Base-by-base conservation (phyloP, 2,888 invertebrate species). In the Pachydiplax longipennis region DNA sequence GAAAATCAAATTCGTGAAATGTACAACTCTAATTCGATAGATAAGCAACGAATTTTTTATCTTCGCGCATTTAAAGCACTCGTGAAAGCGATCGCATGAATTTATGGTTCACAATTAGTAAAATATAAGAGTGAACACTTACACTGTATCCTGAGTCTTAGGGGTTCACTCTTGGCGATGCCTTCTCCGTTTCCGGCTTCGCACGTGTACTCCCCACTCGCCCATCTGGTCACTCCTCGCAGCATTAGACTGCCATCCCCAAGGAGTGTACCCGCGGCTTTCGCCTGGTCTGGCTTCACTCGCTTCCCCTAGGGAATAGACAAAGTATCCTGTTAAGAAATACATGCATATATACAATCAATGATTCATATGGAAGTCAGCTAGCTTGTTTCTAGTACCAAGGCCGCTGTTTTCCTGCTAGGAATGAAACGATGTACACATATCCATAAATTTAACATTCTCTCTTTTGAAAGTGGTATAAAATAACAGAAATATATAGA, bases 111-210 rank as follows among this genome's bases (percentile, higher is more conserved):
- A 53, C 18, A 44, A 44, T 44, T 8, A 10, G 44, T 44, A 48
- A 58, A 44, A 10, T 4, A 44, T 44, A 10, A 10, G 44, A 44
- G 6, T 8, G 22, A 61, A 53, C 91, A 96, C 97, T 97, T 95
- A 98, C 98, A 97, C 94, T 97, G 96, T 92, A 98, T 96, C 93
- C 95, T 96, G 90, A 98, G 94, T 91, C 95, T 95, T 91, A 97
- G 94, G 10, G 97, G 96, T 90, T 96, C 96, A 93, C 98, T 98
- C 92, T 96, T 95, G 4, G 97, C 96, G 93, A 97, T 97, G 83
- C 98, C 98, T 93, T 98, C 97, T 1, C 96, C 94, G 93, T 98
- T 98, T 91, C 95, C 95, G 6, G 97, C 98, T 90, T 97, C 95
- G 93, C 98, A 98, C 48, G 97, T 95, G 94, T 98, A 98, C 91